A percentile compares a stretch with the other conserved stretches of the same genome.
These are phyloP conservation scores for Cheirogaleus major DNA, from an alignment of 2,797 vertebrate species.

Conservation along the genomic window DNA sequence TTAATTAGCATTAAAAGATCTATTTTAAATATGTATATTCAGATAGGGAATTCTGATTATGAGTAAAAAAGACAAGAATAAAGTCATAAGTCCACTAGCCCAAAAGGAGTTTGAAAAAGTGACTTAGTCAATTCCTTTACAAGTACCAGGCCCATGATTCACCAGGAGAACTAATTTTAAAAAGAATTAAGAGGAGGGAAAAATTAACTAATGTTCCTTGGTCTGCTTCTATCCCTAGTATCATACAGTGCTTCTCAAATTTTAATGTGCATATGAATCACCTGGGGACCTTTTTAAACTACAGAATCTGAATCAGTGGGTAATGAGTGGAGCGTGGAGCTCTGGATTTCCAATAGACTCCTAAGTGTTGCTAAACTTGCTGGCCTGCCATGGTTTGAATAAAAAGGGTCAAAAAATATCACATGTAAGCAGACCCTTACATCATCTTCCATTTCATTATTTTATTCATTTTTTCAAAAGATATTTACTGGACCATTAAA, in stretches of 20 bases:
- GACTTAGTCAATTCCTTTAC: not conserved
- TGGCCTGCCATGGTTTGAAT: not conserved
- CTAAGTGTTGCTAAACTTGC: not conserved
- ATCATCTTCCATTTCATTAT: not conserved
- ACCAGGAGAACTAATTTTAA: slow-evolving; percentile 24
- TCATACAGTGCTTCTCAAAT: not conserved
- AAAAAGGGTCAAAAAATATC: not conserved
- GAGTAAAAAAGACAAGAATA: not conserved
- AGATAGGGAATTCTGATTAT: not conserved
- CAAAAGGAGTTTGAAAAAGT: not conserved
- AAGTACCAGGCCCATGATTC: not conserved
- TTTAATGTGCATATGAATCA: slow-evolving; percentile 54
- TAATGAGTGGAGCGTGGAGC: not conserved
- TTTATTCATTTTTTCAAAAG: not conserved
- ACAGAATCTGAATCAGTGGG: not conserved
- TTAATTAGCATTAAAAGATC: slow-evolving; percentile 41
- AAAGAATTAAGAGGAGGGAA: not conserved
- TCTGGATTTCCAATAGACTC: not conserved
- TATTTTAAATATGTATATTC: slow-evolving; percentile 3
- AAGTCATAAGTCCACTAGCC: not conserved
- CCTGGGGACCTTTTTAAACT: not conserved
- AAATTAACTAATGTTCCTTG: not conserved
- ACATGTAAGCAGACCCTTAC: not conserved
- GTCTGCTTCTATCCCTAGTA: not conserved
- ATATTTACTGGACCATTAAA: not conserved